Evolutionary conservation across 2,797 vertebrate species (phyloP).

Genomic region (Denticeps clupeoides): DNA sequence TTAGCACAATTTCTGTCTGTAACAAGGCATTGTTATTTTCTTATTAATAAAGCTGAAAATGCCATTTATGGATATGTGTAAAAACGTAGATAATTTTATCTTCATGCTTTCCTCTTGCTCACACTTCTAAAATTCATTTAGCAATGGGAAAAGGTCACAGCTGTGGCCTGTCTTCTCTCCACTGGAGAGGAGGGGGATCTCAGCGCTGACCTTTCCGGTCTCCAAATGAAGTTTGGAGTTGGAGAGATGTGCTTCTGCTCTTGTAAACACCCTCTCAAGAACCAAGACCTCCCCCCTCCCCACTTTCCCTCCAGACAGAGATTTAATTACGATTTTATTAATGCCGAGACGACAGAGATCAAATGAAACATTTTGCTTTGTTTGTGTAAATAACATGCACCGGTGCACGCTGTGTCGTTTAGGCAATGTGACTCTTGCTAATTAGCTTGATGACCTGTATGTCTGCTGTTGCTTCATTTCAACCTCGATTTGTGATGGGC

Average conservation of each 20-base stretch:
- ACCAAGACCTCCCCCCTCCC: too few species aligned
- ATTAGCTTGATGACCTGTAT: slow-evolving; percentile 25
- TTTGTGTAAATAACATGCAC: slow-evolving; percentile 18
- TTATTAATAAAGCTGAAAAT: too few species aligned
- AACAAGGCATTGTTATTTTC: too few species aligned
- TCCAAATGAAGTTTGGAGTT: neutral
- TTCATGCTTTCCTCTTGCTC: neutral
- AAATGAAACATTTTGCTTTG: slow-evolving; percentile 15
- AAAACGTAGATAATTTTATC: too few species aligned
- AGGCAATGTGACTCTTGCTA: neutral
- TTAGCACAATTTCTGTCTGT: too few species aligned
- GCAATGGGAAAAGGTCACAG: slow-evolving; percentile 9
- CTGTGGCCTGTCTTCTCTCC: neutral
- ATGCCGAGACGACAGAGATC: slow-evolving; percentile 9
- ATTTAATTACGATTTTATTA: slow-evolving; percentile 19
- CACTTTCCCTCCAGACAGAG: neutral
- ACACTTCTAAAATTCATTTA: neutral
- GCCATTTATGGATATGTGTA: too few species aligned
- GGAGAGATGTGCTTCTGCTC: neutral
- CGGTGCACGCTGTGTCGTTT: neutral
- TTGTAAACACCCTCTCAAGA: neutral
- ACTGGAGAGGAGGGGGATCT: neutral
- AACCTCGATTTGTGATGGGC: neutral
- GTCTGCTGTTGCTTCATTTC: slow-evolving; percentile 6
- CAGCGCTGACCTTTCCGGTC: slow-evolving; percentile 1